These are phyloP conservation scores for Calyptommatus sinebrachiatus DNA, from an alignment of 2,113 vertebrate genomes.

Conservation along the genomic window DNA sequence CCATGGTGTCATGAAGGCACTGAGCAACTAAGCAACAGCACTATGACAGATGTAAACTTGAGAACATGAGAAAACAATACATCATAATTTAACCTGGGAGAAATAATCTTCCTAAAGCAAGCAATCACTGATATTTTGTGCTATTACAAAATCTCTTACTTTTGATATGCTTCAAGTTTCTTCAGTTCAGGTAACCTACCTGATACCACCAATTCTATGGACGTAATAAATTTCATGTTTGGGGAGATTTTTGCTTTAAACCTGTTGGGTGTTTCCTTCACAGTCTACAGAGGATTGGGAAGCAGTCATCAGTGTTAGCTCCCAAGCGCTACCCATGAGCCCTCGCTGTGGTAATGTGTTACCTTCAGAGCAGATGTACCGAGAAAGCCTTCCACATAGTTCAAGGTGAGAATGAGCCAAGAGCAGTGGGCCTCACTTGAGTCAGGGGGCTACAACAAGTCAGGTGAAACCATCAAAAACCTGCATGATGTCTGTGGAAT, in stretches of 20 bases:
- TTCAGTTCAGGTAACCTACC: background rate
- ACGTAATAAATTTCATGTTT: background rate
- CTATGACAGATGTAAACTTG: background rate
- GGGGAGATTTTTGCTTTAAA: conserved; percentile 1
- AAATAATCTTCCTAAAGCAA: background rate
- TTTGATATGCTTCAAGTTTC: background rate
- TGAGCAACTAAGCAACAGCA: background rate
- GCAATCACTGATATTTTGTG: background rate
- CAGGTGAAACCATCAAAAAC: no score
- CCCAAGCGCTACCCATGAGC: conserved; percentile 76
- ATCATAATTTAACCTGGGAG: background rate
- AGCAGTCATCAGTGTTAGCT: conserved; percentile 78
- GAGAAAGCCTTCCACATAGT: conserved; percentile 71
- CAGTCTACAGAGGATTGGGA: conserved; percentile 89
- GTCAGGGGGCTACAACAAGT: background rate
- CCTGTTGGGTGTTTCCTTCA: background rate
- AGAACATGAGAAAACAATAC: background rate
- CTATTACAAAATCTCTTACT: background rate
- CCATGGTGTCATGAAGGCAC: no score
- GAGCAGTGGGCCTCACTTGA: background rate
- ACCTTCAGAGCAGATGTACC: conserved; percentile 84
- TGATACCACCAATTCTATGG: background rate
- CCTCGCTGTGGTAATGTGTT: conserved; percentile 82
- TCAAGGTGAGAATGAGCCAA: conserved; percentile 39
- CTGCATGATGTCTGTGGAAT: no score